Conservation (phyloP, 1,140 invertebrate species). For the Microplitis demolitor region DNA sequence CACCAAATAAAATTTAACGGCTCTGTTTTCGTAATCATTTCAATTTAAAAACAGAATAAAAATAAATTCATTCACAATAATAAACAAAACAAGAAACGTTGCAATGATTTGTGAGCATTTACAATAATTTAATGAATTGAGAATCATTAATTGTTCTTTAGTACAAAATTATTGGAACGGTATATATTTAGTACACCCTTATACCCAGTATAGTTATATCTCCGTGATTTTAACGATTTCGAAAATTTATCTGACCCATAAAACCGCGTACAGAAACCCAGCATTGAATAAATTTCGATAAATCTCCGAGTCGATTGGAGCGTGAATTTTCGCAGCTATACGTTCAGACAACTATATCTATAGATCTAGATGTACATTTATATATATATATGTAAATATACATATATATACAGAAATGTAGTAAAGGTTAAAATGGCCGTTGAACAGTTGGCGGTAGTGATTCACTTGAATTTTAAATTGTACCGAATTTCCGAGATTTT, state of each 20-base stretch:
- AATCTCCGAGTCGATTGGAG: conserved; percentile 7
- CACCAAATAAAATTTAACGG: no score
- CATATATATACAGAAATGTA: not conserved
- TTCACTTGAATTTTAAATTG: not conserved
- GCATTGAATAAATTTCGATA: conserved; percentile 13
- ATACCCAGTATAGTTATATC: not conserved
- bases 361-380: no score
- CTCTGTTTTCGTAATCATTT: no score
- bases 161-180: not conserved
- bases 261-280: not conserved
- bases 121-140: not conserved
- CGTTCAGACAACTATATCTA: not conserved
- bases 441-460: conserved; percentile 4
- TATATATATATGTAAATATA: no score
- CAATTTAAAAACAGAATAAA: no score
- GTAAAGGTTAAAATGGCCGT: not conserved
- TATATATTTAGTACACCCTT: not conserved
- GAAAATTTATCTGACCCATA: conserved; percentile 18
- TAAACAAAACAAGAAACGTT: no score
- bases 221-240: not conserved
- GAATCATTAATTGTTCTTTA: not conserved
- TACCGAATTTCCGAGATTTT: not conserved
- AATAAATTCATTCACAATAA: no score
- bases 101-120: no score
- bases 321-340: not conserved